phyloP scores from a whole-genome alignment of 30 jellyfish, hydroid and myxozoan species.

The Hydractinia symbiolongicarpus region DNA sequence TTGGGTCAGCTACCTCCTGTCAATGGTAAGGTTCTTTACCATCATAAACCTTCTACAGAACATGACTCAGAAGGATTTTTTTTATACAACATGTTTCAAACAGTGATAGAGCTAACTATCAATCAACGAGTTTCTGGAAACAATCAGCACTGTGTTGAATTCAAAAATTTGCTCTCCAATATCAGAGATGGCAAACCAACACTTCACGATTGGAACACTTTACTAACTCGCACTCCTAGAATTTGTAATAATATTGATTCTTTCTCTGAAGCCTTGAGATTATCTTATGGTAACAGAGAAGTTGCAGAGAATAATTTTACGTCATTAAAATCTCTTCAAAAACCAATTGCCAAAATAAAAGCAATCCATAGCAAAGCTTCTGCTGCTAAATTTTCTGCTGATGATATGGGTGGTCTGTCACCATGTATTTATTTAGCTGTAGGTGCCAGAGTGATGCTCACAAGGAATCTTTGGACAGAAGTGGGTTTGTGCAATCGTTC shows the following conservation, averaged over 20 bases:
- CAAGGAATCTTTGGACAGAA: constrained; percentile 51
- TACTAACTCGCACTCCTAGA: constrained; percentile 22
- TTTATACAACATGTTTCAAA: constrained; percentile 9
- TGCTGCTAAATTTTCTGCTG: constrained; percentile 29
- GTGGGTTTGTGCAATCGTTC: constrained; percentile 57
- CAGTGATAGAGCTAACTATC: not conserved
- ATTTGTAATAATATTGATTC: not conserved
- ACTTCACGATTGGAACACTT: constrained; percentile 15
- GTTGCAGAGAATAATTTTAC: constrained; percentile 32
- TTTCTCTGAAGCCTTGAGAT: not conserved
- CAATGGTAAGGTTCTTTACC: constrained; percentile 22
- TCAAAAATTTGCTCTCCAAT: constrained; percentile 6
- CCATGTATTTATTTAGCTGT: constrained; percentile 18
- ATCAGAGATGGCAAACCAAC: constrained; percentile 24
- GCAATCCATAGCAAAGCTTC: constrained; percentile 30
- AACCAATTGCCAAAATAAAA: constrained; percentile 37
- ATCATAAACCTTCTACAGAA: constrained; percentile 2
- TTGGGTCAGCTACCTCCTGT: constrained; percentile 41
- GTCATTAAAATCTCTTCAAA: not conserved
- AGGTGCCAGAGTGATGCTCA: constrained; percentile 49
- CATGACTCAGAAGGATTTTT: constrained; percentile 19
- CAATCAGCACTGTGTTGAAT: not conserved
- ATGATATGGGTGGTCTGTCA: constrained; percentile 50
- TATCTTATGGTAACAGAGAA: constrained; percentile 11
- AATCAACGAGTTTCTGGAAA: constrained; percentile 25